Evolutionary conservation across 2,888 invertebrate species (phyloP), one percentile per base, ranked within the genome.

Genomic region (Electrophaes corylata): DNA sequence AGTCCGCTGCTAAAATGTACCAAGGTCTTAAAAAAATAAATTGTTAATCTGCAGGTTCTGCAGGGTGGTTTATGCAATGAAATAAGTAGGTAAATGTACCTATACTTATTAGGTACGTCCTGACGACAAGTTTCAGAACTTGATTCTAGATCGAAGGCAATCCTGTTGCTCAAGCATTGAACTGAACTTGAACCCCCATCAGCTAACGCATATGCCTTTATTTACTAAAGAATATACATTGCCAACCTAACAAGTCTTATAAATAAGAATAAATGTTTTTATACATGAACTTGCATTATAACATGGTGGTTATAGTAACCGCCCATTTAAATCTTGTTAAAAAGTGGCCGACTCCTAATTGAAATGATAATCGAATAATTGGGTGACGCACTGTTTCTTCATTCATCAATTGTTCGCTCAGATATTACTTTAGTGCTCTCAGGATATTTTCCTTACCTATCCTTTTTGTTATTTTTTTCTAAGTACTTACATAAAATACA

Each of bases 311-410:
- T 31, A 12, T n/a, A 31, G 6, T 45, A 45, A 12, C 33, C 33
- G 12, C 12, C 18, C 33, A 33, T 35, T 44, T 46, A 6, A 35
- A 10, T 18, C 20, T 12, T 19, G 6, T 10, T 12, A 12, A 41
- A 41, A 20, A 6, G 12, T 41, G 41, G 12, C 16, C 10, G 12
- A 14, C 23, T 41, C 29, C 19, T 54, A 53, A 59, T 59, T 54
- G 44, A 45, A 40, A 39, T 48, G 16, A 59, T 29, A 2, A 26
- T 29, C 10, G 26, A 29, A 29, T 29, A 29, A 5, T 49, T 39
- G 26, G 16, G 53, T 26, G 5, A 58, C 14, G 53, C 48, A 59
- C 49, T 35, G 44, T 54, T 52, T 47, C 49, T 59, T 50, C 46
- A 59, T 54, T 54, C 43, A 54, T 46, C 40, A 50, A 54, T 41